These are phyloP conservation scores for Drosophila pegasa DNA, from an alignment of 2,888 invertebrate genomes.

Conservation along the genomic window DNA sequence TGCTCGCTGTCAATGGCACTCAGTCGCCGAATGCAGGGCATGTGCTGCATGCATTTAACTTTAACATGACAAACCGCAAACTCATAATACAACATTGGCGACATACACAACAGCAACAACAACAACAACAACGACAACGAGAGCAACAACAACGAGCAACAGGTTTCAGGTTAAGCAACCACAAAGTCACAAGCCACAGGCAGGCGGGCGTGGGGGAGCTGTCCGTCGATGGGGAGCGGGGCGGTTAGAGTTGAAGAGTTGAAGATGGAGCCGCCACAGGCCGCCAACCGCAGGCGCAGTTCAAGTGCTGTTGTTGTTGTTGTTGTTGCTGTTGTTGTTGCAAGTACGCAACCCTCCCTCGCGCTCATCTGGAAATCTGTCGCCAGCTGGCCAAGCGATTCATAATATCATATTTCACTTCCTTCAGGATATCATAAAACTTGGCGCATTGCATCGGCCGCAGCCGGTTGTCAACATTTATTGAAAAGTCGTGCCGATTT, in stretches of 20 bases:
- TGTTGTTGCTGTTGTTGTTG: constrained; percentile 16
- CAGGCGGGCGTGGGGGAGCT: not conserved
- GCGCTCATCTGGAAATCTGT: constrained; percentile 67
- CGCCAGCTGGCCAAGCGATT: constrained; percentile 76
- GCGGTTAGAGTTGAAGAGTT: constrained; percentile 20
- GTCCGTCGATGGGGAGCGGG: not conserved
- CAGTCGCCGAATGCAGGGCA: constrained; percentile 78
- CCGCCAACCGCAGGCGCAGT: constrained; percentile 44
- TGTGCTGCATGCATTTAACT: constrained; percentile 80
- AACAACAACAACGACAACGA: constrained; percentile 21
- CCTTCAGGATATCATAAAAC: constrained; percentile 85
- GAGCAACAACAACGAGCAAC: constrained; percentile 44
- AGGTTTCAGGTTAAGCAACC: constrained; percentile 70
- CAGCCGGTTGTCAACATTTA: constrained; percentile 84
- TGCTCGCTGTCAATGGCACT: constrained; percentile 73
- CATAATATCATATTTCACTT: constrained; percentile 85
- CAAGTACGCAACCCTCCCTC: constrained; percentile 44
- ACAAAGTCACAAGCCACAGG: constrained; percentile 56
- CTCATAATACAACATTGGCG: constrained; percentile 74
- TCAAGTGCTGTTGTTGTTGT: constrained; percentile 32
- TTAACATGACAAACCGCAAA: constrained; percentile 80
- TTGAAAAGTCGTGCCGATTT: constrained; percentile 85
- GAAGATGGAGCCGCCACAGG: constrained; percentile 54
- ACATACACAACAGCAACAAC: constrained; percentile 59
- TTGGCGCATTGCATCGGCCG: constrained; percentile 73